Base-by-base conservation (phyloP, 2,888 invertebrate genomes). In the Periphyllus acericola region DNA sequence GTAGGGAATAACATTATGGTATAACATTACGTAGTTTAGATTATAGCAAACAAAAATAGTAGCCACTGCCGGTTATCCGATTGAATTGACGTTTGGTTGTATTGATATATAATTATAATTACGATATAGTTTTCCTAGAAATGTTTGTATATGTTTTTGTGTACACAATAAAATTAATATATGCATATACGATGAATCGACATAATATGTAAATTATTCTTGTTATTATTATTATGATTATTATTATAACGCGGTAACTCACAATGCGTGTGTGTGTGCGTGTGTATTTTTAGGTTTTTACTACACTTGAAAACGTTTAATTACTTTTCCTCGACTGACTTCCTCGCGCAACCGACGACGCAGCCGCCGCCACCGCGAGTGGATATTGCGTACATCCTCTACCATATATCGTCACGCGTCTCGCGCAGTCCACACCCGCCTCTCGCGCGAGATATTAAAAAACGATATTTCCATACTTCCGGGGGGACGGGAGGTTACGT, bases 101-200 rank as follows among this genome's bases (percentile, higher is more conserved):
- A 68, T 29, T 8, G 11, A 11, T 29, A n/a, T n/a, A n/a, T n/a
- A 29, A 29, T 29, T 11, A 25, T 68, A 11, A 8, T 79, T 34
- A n/a, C 34, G 25, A 1, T 60, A 79, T 79, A 55, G 55, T 55
- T 79, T 55, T 79, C 34, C 19, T 79, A 79, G 79, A 79, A 79
- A 79, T 60, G 25, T 79, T 55, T 52, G 32, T 52, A 76, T n/a
- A 75, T 74, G 79, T 60, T 78, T 79, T 60, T 79, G 55, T 79
- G 55, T 79, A 60, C 60, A 60, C 34, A 34, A 60, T 79, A 79
- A 79, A 79, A 46, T 29, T 40, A 79, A 60, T n/a, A 36, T 36
- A 76, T 79, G 79, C 79, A 79, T 79, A 79, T 79, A 79, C 34
- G 60, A 34, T 32, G 25, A 60, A 55, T 8, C 21, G 60, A 21